phyloP scores from a whole-genome alignment of 2,113 vertebrate genomes.

The Axis porcinus region DNA sequence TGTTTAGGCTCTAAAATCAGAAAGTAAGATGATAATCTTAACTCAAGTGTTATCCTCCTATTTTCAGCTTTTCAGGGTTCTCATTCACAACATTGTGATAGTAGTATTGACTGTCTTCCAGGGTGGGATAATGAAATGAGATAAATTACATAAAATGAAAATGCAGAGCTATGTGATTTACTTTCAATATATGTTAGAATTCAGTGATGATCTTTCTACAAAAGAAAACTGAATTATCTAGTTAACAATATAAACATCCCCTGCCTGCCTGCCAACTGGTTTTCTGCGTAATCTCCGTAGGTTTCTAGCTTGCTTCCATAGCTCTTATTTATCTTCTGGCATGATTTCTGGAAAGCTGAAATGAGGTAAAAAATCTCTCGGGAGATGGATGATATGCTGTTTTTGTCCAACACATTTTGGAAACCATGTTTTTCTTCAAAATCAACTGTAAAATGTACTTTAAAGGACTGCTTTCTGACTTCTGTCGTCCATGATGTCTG shows the following conservation, averaged over 20 bases:
- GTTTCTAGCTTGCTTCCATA: background rate
- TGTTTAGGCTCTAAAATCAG: background rate
- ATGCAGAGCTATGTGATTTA: background rate
- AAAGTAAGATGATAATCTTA: background rate
- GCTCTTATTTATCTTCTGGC: background rate
- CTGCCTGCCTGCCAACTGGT: background rate
- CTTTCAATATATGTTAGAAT: background rate
- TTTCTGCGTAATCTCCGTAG: background rate
- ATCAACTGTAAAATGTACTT: background rate
- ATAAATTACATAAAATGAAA: background rate
- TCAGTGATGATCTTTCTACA: background rate
- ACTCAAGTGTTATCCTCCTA: background rate
- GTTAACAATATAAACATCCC: background rate
- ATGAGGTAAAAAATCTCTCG: background rate
- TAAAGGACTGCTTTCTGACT: background rate
- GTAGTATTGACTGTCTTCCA: background rate
- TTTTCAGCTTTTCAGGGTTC: background rate
- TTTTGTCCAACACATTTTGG: background rate
- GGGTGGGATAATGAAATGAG: background rate
- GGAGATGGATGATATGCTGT: background rate
- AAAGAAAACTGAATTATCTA: background rate
- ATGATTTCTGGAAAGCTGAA: background rate
- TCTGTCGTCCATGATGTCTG: background rate
- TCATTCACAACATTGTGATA: background rate
- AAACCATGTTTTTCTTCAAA: background rate